A percentile compares a stretch with the other conserved stretches of the same genome.
Conservation (phyloP, 2,113 vertebrate genomes). For the Haliaeetus leucogaster region DNA sequence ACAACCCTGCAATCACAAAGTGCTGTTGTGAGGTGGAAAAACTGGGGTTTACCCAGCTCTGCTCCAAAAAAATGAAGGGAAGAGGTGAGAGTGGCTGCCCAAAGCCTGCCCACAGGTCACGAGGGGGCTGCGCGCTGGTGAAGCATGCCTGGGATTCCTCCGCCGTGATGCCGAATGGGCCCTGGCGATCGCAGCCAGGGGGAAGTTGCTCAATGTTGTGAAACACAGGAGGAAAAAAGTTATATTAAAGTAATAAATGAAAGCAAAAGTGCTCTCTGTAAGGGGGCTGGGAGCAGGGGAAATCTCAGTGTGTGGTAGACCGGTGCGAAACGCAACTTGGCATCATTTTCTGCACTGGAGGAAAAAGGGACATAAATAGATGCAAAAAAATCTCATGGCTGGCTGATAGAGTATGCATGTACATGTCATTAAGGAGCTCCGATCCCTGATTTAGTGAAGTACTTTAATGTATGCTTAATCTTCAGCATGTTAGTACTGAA, state of each 20-base stretch:
- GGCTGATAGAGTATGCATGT: background rate
- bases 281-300: background rate
- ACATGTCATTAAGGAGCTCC: background rate
- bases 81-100: constrained; percentile 3
- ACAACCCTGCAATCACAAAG: background rate
- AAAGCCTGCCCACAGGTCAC: background rate
- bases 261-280: constrained; percentile 22
- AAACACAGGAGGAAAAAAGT: constrained; percentile 27
- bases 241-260: constrained; percentile 32
- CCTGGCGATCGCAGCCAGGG: background rate
- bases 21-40: background rate
- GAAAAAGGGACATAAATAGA: background rate
- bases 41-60: background rate
- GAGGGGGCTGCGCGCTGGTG: background rate
- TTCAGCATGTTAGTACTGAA: background rate
- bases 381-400: background rate
- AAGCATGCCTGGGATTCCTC: constrained; percentile 54
- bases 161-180: background rate
- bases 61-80: background rate
- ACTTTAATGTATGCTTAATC: background rate
- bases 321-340: background rate
- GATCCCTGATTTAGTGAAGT: background rate
- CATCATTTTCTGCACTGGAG: background rate
- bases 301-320: constrained; percentile 3
- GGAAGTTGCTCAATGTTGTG: background rate